phyloP scores from a whole-genome alignment of 2,113 vertebrate species.

The Microcebus tavaratra region DNA sequence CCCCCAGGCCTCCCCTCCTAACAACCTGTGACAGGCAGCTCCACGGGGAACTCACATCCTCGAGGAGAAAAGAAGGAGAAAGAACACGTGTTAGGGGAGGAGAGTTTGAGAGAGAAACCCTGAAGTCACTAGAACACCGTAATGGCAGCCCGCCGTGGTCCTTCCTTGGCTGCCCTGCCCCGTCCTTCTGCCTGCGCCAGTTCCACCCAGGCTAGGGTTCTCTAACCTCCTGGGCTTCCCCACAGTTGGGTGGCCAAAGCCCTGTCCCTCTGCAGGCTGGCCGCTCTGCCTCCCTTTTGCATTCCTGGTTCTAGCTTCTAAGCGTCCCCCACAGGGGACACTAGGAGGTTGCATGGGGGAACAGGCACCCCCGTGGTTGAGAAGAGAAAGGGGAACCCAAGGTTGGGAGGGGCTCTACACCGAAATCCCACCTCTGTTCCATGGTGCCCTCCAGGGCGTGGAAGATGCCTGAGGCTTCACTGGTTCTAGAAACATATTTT shows the following conservation, averaged over 20 bases:
- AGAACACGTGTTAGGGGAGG: not conserved
- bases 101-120: not conserved
- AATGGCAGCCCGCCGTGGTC: not conserved
- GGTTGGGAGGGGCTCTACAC: not conserved
- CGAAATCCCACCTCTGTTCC: not conserved
- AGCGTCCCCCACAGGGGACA: too few species aligned
- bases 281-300: too few species aligned
- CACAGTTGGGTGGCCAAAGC: accelerated
- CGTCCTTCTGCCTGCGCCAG: not conserved
- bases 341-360: accelerated
- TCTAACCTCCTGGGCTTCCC: not conserved
- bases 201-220: not conserved
- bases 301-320: not conserved
- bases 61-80: not conserved
- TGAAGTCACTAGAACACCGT: accelerated
- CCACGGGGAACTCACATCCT: not conserved
- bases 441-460: not conserved
- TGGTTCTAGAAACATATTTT: not conserved
- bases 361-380: not conserved
- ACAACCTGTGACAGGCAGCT: not conserved
- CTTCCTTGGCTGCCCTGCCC: not conserved
- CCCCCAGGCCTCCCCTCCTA: not conserved
- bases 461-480: accelerated
- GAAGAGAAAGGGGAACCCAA: not conserved
- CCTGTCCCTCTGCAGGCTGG: not conserved